Evolutionary conservation across 2,797 vertebrate genomes (phyloP).

Genomic region (Alauda arvensis): DNA sequence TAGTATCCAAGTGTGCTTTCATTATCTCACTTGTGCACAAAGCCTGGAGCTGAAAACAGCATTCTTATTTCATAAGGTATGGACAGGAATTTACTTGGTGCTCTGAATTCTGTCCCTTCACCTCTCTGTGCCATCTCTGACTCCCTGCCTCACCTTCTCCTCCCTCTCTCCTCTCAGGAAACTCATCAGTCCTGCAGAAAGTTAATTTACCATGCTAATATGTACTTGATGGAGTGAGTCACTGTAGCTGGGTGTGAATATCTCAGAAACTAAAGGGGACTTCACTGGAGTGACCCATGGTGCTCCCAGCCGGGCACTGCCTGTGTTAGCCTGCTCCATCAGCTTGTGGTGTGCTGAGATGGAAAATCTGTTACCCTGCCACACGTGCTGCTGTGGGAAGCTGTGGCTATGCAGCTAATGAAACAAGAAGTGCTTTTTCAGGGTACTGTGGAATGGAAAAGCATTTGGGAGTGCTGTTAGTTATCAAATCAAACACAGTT

Average conservation of each 20-base stretch:
- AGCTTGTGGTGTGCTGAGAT: background rate
- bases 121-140: fast-evolving
- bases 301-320: fast-evolving
- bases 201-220: background rate
- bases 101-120: background rate
- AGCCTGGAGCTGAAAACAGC: background rate
- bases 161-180: background rate
- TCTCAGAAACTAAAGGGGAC: background rate
- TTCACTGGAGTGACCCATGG: fast-evolving
- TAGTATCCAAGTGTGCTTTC: background rate
- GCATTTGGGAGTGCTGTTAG: background rate
- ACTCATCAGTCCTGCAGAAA: background rate
- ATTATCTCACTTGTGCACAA: background rate
- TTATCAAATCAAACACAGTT: background rate
- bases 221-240: background rate
- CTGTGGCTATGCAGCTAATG: background rate
- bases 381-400: background rate
- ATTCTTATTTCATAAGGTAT: background rate
- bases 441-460: background rate
- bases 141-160: background rate
- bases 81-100: background rate
- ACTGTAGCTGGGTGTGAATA: background rate
- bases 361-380: background rate
- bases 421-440: background rate
- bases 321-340: background rate